Conservation (phyloP, 2,888 invertebrate species). For the Lasioglossum marginatum region DNA sequence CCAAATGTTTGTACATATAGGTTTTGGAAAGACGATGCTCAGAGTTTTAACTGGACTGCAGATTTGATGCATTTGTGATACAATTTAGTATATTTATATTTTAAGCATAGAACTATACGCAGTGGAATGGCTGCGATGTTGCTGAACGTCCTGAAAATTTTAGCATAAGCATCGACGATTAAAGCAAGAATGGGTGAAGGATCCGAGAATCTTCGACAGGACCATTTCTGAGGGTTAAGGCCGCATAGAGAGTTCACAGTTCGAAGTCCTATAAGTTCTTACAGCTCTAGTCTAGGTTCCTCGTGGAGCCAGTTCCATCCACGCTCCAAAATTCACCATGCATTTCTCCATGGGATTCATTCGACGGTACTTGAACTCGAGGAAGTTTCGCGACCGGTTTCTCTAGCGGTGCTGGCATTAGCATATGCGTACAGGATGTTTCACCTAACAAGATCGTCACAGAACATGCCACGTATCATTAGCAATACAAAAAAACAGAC, state of each 20-base stretch:
- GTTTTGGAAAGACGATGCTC: neutral
- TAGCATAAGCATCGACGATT: neutral
- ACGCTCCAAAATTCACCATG: neutral
- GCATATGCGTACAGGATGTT: conserved; percentile 15
- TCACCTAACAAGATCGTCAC: neutral
- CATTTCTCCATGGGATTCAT: neutral
- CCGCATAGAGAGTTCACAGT: neutral
- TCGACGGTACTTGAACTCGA: neutral
- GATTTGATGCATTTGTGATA: neutral
- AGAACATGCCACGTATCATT: neutral
- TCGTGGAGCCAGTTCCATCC: neutral
- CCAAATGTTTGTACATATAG: neutral
- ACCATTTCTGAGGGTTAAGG: neutral
- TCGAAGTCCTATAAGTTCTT: neutral
- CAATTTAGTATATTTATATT: neutral
- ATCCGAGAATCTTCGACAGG: neutral
- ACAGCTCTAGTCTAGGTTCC: neutral
- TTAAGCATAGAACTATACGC: neutral
- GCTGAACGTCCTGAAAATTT: neutral
- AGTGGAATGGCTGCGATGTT: neutral
- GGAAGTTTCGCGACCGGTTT: neutral
- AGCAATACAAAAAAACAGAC: neutral
- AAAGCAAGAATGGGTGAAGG: neutral
- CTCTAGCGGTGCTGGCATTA: conserved; percentile 40
- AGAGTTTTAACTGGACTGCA: neutral